phyloP scores from a whole-genome alignment of 2,888 invertebrate species.

The Octodonta nipae region DNA sequence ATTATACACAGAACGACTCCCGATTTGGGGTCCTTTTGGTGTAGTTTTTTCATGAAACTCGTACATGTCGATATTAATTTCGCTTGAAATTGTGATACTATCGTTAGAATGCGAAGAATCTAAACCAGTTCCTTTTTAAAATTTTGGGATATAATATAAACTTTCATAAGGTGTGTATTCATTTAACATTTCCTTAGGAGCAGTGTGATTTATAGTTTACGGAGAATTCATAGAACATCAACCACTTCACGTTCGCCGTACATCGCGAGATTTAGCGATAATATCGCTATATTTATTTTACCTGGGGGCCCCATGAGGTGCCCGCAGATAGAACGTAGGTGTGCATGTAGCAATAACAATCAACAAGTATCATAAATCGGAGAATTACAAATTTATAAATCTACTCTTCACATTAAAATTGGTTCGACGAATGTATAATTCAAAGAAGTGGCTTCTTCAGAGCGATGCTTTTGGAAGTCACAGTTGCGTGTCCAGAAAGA shows the following conservation, averaged over 20 bases:
- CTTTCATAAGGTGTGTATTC: not conserved
- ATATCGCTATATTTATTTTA: constrained; percentile 6
- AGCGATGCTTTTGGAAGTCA: no score
- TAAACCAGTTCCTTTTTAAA: not conserved
- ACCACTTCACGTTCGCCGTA: no score
- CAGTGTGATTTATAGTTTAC: no score
- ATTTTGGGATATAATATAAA: not conserved
- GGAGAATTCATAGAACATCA: no score
- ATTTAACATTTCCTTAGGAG: constrained; percentile 1
- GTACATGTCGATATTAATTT: no score
- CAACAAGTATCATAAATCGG: constrained; percentile 15
- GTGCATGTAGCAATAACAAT: constrained; percentile 16
- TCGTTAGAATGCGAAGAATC: not conserved
- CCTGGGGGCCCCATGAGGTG: constrained; percentile 9
- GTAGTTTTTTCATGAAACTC: no score
- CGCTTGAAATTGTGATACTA: not conserved
- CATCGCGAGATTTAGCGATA: constrained; percentile 2
- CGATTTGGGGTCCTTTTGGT: no score
- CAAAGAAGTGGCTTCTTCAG: no score
- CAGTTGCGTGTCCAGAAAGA: no score
- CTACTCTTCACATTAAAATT: constrained; percentile 13
- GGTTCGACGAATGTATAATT: constrained; percentile 14
- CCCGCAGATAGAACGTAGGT: constrained; percentile 12
- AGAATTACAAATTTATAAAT: constrained; percentile 16
- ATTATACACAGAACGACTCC: no score